A percentile compares a stretch with the other conserved stretches of the same genome.
Evolutionary conservation across 2,113 vertebrate species (phyloP).

Genomic region (Ellobius talpinus): DNA sequence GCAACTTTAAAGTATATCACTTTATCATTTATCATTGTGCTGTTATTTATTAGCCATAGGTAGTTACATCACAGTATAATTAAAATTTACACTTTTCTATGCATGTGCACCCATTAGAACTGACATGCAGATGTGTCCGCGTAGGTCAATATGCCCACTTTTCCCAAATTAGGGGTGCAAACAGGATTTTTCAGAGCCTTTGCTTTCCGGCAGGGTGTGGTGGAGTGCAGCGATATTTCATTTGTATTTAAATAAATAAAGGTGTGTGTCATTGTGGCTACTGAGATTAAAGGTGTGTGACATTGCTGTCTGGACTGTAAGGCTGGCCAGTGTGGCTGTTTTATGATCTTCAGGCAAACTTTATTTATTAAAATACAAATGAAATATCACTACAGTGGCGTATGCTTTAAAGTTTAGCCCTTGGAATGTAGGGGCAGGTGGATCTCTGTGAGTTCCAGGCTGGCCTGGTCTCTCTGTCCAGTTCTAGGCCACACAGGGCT

Average conservation of each 20-base stretch:
- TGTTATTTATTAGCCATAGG: neutral
- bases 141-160: neutral
- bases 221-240: neutral
- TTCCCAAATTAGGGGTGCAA: conserved; percentile 24
- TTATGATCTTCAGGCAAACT: too few species aligned
- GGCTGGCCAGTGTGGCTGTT: too few species aligned
- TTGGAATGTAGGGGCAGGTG: neutral
- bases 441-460: neutral
- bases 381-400: too few species aligned
- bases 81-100: neutral
- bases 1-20: neutral
- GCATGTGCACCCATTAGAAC: conserved; percentile 48
- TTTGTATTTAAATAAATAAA: too few species aligned
- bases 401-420: neutral
- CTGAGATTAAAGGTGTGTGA: too few species aligned
- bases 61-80: neutral
- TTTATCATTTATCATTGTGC: conserved; percentile 7
- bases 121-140: conserved; percentile 18
- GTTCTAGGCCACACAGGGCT: neutral
- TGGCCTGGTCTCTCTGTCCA: neutral
- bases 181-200: conserved; percentile 28
- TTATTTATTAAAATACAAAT: too few species aligned
- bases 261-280: too few species aligned
- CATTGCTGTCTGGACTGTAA: too few species aligned
- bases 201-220: neutral